These are phyloP conservation scores for Archilochus colubris DNA, from an alignment of 2,113 vertebrate genomes.

Conservation along the genomic window DNA sequence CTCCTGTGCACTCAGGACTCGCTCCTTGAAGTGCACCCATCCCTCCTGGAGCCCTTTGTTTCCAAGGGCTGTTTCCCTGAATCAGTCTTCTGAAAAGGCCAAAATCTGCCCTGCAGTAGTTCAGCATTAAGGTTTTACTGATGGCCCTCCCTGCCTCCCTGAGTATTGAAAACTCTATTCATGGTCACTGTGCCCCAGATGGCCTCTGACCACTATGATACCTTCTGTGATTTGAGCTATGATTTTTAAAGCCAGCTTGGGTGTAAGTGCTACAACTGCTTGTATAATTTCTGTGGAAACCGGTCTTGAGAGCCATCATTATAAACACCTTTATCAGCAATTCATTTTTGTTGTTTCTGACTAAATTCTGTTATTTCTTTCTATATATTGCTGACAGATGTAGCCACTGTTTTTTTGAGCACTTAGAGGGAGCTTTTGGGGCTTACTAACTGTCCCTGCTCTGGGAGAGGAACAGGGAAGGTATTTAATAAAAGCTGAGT, in stretches of 20 bases:
- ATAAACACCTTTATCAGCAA: background rate
- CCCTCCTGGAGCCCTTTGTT: too few relatives aligned
- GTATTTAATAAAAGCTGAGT: accelerated
- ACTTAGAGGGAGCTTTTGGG: background rate
- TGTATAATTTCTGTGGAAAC: background rate
- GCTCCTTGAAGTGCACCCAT: too few relatives aligned
- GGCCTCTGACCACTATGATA: too few relatives aligned
- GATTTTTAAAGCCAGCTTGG: background rate
- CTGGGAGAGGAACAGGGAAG: background rate
- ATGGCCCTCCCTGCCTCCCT: too few relatives aligned
- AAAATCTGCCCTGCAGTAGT: too few relatives aligned
- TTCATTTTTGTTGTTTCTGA: background rate
- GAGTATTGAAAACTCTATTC: too few relatives aligned
- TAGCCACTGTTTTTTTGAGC: background rate
- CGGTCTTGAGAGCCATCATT: background rate
- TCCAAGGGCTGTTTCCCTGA: too few relatives aligned
- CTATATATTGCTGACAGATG: background rate
- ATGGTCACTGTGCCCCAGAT: too few relatives aligned
- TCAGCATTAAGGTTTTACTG: too few relatives aligned
- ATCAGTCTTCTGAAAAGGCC: too few relatives aligned
- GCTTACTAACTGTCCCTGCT: background rate
- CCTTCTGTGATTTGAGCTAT: background rate
- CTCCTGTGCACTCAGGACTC: too few relatives aligned
- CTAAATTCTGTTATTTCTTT: background rate
- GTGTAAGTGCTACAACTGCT: background rate